Evolutionary conservation across 2,797 vertebrate genomes (phyloP).

Genomic region (Acanthiza pusilla): DNA sequence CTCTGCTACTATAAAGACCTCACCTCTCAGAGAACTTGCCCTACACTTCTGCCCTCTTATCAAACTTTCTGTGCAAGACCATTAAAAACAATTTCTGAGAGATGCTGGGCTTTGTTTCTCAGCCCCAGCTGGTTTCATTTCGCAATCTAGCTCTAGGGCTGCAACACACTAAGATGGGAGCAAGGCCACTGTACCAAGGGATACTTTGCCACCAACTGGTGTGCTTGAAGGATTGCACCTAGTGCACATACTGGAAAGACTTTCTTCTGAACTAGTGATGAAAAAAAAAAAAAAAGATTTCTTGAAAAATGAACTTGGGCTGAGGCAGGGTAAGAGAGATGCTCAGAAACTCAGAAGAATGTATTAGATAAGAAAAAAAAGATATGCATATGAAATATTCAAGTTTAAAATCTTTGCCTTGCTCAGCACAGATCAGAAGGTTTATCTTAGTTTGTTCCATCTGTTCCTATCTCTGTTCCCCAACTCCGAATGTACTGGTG

Average conservation of each 20-base stretch:
- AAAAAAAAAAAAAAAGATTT: neutral
- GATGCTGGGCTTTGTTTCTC: neutral
- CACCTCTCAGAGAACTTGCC: rapidly evolving
- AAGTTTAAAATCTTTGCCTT: neutral
- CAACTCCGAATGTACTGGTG: neutral
- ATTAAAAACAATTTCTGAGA: neutral
- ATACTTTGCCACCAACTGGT: neutral
- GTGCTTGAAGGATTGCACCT: neutral
- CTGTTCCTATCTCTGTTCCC: neutral
- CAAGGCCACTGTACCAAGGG: neutral
- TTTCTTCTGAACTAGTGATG: neutral
- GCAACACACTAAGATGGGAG: neutral
- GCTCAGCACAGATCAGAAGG: neutral
- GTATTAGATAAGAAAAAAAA: neutral
- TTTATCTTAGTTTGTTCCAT: neutral
- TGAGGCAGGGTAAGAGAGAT: neutral
- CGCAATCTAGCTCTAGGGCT: neutral
- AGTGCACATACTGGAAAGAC: neutral
- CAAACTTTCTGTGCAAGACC: neutral
- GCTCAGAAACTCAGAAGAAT: neutral
- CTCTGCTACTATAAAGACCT: neutral
- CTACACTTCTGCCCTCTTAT: neutral
- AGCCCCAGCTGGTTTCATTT: neutral
- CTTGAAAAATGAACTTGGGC: neutral
- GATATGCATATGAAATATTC: neutral